Evolutionary conservation across 2,797 vertebrate species (phyloP), one percentile per base, ranked within the genome.

Genomic region (Linurgus olivaceus): DNA sequence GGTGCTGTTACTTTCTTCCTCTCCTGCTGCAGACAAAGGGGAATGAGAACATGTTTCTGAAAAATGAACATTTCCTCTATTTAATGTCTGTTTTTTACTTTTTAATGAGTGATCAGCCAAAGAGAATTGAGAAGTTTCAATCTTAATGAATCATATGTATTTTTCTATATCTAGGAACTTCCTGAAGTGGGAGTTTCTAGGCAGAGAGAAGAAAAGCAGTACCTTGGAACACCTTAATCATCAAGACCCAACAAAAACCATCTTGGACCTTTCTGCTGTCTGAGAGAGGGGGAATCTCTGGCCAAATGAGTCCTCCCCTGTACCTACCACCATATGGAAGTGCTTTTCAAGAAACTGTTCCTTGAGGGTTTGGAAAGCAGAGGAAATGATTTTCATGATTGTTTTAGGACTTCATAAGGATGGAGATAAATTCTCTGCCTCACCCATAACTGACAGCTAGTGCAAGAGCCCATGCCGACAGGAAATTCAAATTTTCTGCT

Each of bases 241-340:
- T 86, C 87, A 92, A 88, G 26, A 50, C 26, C 37, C 58, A 81
- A 33, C 75, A 93, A 86, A 57, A 42, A 70, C 94, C 55, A 44
- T 45, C 85, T 93, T 95, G 90, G 95, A 91, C 23, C 85, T 96
- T 89, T 92, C 63, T 77, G 70, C 38, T 93, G 66, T 67, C 57
- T 77, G 84, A 91, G 63, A 90, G 85, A 94, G 74, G 68, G 17
- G 31, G 48, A 91, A 26, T 21, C 52, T 91, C 91, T 92, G 96
- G 88, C 90, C 95, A 71, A 66, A 95, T 94, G 91, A 97, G 94
- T 91, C 87, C 87, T 96, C 92, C 95, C 20, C 86, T 96, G 51
- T 93, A 93, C 82, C 96, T 96, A 78, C 67, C 90, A 82, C 96
- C 98, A 98, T 98, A 97, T 98, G 97, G 97, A 98, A 98, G 87